Conservation (phyloP, 2,888 invertebrate species). For the Lithophane socia region DNA sequence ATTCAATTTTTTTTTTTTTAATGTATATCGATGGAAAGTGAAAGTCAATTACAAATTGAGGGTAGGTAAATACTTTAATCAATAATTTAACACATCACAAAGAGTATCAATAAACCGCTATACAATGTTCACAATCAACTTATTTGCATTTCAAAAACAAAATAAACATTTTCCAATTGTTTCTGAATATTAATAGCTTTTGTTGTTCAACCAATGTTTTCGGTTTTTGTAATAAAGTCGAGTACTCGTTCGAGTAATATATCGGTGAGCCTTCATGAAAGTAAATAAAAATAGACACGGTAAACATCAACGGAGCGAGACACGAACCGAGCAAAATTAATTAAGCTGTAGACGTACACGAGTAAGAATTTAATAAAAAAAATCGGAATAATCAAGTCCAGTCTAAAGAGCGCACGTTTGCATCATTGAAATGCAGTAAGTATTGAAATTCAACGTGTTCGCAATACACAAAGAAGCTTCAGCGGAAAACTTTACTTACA, state of each 20-base stretch:
- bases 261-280: constrained; percentile 18
- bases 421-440: constrained; percentile 16
- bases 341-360: constrained; percentile 20
- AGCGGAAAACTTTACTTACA: neutral
- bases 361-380: constrained; percentile 43
- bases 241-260: constrained; percentile 3
- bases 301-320: constrained; percentile 15
- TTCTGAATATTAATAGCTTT: constrained; percentile 39
- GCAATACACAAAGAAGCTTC: neutral
- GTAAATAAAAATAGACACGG: constrained; percentile 42
- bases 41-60: neutral
- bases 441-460: constrained; percentile 44
- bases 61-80: neutral
- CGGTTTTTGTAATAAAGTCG: constrained; percentile 34
- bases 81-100: constrained; percentile 17
- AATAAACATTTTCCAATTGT: constrained; percentile 27
- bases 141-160: constrained; percentile 40
- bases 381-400: constrained; percentile 14
- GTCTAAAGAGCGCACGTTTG: constrained; percentile 14
- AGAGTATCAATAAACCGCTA: constrained; percentile 2
- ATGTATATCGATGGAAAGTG: neutral
- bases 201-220: constrained; percentile 24
- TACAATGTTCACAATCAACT: constrained; percentile 28
- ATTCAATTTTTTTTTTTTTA: neutral
- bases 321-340: constrained; percentile 39